A percentile compares a stretch with the other conserved stretches of the same genome.
Evolutionary conservation across 2,797 vertebrate genomes (phyloP).

Genomic region (Carcharodon carcharias): DNA sequence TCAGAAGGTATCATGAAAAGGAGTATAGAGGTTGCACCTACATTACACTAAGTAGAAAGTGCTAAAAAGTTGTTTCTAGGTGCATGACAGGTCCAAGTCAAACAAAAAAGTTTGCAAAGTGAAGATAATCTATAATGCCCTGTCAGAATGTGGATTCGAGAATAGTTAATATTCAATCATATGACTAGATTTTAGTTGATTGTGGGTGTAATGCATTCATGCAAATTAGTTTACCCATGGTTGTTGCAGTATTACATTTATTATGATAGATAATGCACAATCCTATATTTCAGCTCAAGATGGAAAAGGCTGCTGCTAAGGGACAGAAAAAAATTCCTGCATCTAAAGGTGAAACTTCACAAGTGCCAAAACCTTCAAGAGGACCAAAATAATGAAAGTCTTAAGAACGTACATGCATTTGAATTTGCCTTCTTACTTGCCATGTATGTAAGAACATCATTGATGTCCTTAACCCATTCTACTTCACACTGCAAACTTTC

Average conservation of each 20-base stretch:
- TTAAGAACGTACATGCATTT: background rate
- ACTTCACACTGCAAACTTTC: background rate
- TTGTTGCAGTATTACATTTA: background rate
- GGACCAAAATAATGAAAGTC: conserved; percentile 41
- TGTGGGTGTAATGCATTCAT: background rate
- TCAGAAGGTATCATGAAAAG: background rate
- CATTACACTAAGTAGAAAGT: background rate
- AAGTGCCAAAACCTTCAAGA: conserved; percentile 45
- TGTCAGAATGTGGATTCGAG: background rate
- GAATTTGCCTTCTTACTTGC: background rate
- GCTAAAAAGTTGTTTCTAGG: background rate
- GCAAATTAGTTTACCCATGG: background rate
- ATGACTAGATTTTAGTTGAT: background rate
- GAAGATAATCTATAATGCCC: background rate
- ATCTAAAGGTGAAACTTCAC: conserved; percentile 27
- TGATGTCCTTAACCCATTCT: background rate
- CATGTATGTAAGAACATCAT: background rate
- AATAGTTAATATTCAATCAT: background rate
- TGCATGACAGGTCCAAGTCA: background rate
- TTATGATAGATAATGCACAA: background rate
- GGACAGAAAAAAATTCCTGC: conserved; percentile 45
- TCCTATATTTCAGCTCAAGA: conserved; percentile 55
- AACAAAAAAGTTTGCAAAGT: background rate
- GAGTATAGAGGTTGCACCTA: background rate
- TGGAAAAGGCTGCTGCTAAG: conserved; percentile 54